These are phyloP conservation scores for Drosophila anomalata DNA, from an alignment of 2,888 invertebrate genomes.

Conservation along the genomic window DNA sequence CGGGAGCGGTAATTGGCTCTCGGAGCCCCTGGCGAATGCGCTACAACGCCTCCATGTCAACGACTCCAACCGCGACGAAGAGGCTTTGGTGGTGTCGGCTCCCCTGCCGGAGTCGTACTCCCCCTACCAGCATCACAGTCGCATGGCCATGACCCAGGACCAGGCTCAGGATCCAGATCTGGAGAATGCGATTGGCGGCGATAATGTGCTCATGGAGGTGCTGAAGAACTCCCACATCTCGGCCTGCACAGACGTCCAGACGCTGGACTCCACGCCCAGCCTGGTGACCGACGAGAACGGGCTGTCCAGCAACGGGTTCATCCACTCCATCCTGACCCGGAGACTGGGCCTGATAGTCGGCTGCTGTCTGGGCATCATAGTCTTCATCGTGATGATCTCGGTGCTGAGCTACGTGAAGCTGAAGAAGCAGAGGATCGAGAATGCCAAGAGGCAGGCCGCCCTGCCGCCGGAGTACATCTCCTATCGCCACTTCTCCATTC, in stretches of 20 bases:
- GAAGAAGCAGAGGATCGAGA: conserved; percentile 90
- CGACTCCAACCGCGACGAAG: conserved; percentile 73
- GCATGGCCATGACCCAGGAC: conserved; percentile 25
- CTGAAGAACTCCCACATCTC: conserved; percentile 89
- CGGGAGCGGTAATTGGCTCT: conserved; percentile 91
- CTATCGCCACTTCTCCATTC: conserved; percentile 89
- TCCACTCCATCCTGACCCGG: conserved; percentile 91
- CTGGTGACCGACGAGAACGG: conserved; percentile 85
- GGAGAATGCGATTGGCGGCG: conserved; percentile 87
- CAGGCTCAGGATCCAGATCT: conserved; percentile 61
- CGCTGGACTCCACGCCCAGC: conserved; percentile 89
- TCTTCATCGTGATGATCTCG: conserved; percentile 93
- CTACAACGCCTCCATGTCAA: conserved; percentile 82
- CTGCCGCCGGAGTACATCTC: conserved; percentile 92
- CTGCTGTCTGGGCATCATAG: conserved; percentile 93
- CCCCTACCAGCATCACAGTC: conserved; percentile 59
- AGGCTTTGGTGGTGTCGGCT: conserved; percentile 31
- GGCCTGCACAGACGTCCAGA: conserved; percentile 90
- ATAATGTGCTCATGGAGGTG: conserved; percentile 85
- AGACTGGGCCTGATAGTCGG: conserved; percentile 93
- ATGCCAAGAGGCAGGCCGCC: conserved; percentile 88
- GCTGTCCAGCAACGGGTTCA: conserved; percentile 88
- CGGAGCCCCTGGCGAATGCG: conserved; percentile 82
- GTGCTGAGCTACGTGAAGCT: conserved; percentile 93
- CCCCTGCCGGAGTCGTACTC: conserved; percentile 63